Conservation (phyloP, 2,113 vertebrate species). For the Seriola rivoliana region DNA sequence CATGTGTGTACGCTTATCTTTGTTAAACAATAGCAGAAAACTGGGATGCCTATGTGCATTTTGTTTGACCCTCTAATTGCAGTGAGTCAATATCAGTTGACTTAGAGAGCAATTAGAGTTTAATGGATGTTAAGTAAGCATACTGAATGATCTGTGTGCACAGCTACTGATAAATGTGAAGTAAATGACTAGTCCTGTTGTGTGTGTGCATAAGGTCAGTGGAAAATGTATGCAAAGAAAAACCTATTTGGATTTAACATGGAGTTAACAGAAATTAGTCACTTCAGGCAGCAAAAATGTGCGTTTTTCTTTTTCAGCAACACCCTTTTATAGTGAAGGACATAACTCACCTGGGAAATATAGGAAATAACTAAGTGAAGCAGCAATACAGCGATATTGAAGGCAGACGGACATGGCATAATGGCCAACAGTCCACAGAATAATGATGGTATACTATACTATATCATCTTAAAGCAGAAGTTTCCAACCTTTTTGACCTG, state of each 20-base stretch:
- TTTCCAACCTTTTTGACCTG: too few relatives aligned
- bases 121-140: conserved; percentile 26
- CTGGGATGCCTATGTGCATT: neutral
- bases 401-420: neutral
- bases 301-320: too few relatives aligned
- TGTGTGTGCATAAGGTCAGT: neutral
- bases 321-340: too few relatives aligned
- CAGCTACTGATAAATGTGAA: neutral
- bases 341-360: too few relatives aligned
- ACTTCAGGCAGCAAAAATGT: too few relatives aligned
- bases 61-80: neutral
- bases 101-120: conserved; percentile 11
- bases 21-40: conserved; percentile 23
- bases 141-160: neutral
- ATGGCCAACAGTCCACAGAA: neutral
- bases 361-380: too few relatives aligned
- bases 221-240: neutral
- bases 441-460: neutral
- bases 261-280: too few relatives aligned
- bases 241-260: neutral
- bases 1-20: neutral
- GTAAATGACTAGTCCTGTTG: neutral
- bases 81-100: conserved; percentile 31
- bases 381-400: neutral
- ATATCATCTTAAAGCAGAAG: too few relatives aligned